A percentile compares a stretch with the other conserved stretches of the same genome.
These are phyloP conservation scores for Panthera leo DNA, from an alignment of 2,113 vertebrate species.

Conservation along the genomic window DNA sequence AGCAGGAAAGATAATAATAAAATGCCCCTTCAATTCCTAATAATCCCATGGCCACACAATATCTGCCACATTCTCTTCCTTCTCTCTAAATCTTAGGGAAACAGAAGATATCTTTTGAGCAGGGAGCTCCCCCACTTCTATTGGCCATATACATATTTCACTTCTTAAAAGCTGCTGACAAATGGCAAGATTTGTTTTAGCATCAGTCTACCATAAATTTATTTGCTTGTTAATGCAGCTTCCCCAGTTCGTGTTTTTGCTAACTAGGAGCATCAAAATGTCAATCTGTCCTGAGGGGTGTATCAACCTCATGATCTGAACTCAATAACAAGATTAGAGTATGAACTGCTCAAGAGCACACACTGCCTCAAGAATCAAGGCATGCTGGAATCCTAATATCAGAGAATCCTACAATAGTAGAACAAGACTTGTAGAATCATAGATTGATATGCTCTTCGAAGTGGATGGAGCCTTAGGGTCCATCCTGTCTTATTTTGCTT, in stretches of 20 bases:
- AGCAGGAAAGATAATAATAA: neutral
- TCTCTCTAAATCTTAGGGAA: neutral
- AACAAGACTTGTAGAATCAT: neutral
- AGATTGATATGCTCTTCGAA: neutral
- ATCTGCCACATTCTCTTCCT: neutral
- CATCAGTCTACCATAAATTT: constrained; percentile 74
- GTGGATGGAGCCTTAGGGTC: neutral
- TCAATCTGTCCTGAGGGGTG: constrained; percentile 84
- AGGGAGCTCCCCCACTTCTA: neutral
- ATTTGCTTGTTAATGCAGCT: constrained; percentile 82
- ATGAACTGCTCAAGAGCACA: neutral
- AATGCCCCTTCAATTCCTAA: neutral
- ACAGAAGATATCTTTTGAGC: neutral
- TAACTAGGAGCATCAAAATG: constrained; percentile 84
- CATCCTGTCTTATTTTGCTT: neutral
- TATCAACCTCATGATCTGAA: constrained; percentile 75
- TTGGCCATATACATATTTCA: constrained; percentile 63
- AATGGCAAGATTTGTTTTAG: constrained; percentile 51
- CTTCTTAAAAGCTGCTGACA: neutral
- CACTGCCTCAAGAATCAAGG: neutral
- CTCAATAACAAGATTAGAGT: constrained; percentile 72
- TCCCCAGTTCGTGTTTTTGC: constrained; percentile 78
- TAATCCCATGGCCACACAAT: neutral
- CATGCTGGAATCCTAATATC: neutral
- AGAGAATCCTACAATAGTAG: neutral